Base-by-base conservation (phyloP, 1,140 invertebrate species). In the Drosophila nannoptera region DNA sequence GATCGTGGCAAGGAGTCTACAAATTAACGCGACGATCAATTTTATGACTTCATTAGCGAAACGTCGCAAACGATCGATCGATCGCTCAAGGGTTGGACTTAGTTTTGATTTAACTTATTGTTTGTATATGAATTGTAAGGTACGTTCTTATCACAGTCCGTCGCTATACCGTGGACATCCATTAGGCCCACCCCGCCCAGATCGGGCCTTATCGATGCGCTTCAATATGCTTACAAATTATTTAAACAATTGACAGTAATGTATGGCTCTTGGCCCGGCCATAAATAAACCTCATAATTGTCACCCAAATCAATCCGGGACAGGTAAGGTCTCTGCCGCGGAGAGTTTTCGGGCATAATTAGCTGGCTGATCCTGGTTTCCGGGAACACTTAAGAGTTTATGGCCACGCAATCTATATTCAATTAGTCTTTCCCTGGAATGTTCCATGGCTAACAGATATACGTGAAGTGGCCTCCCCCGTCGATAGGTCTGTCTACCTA, bases 1-100 rank as follows among this genome's bases (percentile, higher is more conserved):
- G 7, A n/a, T 7, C 12, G 22, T 1, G 7, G 12, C 32, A 46
- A n/a, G 22, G n/a, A 32, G 9, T 9, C 11, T n/a, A n/a, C 11
- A 78, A 84, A 84, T 84, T 84, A 84, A 75, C 81, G 77, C 74
- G 70, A 81, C 81, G 81, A 84, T 84, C 81, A 84, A 84, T 84
- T 84, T 84, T 84, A 84, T 84, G 81, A 73, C 81, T 84, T 86
- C 81, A 84, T 86, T 84, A 84, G 73, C 81, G 54, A 14, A 50
- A 60, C 63, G 45, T 78, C 75, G 55, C 62, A 50, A 58, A 63
- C 78, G 80, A 83, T 78, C 78, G 69, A 72, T 75, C 73, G 80
- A 69, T 38, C 62, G 71, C 49, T 68, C 73, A 76, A 74, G 69
- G 60, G 65, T 53, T 55, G 36, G 80, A 49, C 80, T 83, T 83